These are phyloP conservation scores for Calephelis virginiensis DNA, from an alignment of 1,140 invertebrate species.

Conservation along the genomic window DNA sequence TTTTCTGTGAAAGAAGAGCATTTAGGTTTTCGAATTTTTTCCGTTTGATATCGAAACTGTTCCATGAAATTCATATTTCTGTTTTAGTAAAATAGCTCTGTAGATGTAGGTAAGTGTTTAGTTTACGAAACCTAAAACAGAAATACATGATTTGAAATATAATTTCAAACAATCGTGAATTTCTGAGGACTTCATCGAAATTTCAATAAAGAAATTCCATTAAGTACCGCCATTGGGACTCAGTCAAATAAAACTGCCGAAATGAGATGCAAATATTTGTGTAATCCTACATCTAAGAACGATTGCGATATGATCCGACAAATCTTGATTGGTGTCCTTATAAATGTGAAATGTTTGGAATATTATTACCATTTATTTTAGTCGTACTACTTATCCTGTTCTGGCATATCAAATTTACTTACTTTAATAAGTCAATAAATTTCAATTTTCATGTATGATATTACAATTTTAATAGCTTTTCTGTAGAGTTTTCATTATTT, in stretches of 20 bases:
- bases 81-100: background rate
- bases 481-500: no score
- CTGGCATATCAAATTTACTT: no score
- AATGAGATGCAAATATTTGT: conserved; percentile 17
- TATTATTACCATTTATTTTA: background rate
- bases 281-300: conserved; percentile 12
- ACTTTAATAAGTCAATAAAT: no score
- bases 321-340: conserved; percentile 6
- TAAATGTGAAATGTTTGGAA: background rate
- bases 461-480: no score
- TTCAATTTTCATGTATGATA: no score
- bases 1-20: no score
- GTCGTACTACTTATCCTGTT: background rate
- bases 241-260: conserved; percentile 14
- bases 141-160: conserved; percentile 7
- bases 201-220: conserved; percentile 12
- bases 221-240: conserved; percentile 12
- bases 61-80: no score
- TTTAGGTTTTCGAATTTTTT: no score
- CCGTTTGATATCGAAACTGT: no score
- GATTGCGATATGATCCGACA: conserved; percentile 13
- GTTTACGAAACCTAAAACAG: background rate
- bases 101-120: background rate
- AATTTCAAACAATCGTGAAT: conserved; percentile 4
- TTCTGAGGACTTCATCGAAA: conserved; percentile 13